Evolutionary conservation across 2,113 vertebrate genomes (phyloP), one percentile per base, ranked within the genome.

Genomic region (Raja brachyura): DNA sequence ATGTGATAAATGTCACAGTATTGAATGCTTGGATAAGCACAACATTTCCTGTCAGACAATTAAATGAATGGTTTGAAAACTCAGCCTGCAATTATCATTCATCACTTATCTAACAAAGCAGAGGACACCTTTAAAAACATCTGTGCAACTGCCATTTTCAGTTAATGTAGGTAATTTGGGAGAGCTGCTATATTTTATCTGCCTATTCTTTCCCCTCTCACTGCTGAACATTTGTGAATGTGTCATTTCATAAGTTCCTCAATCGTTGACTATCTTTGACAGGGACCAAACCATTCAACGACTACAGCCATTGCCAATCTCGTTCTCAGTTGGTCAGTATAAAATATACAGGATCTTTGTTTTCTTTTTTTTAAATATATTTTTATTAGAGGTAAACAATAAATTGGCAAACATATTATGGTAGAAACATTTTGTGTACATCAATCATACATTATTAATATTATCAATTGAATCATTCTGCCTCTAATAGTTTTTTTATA

Each of bases 21-120:
- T 0, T 93, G 70, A 93, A 66, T 88, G 93, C 93, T 95, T 93
- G 61, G 95, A 90, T 92, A 93, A 95, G 93, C 73, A 0, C 94
- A 94, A 93, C 93, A 95, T 95, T 95, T 95, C 94, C 93, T 95
- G 93, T 94, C 93, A 74, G 95, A 93, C 74, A 93, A 74, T 94
- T 88, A 94, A 76, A 93, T 94, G 94, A 94, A 94, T 94, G 95
- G 93, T 59, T 78, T 94, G 93, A 70, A 94, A 95, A 93, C 93
- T 93, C 94, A 93, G 94, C 93, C 94, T 73, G 94, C 94, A 96
- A 96, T 95, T 96, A 96, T 93, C 93, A 95, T 95, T 95, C 95
- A 93, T 94, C 93, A 95, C 94, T 95, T 95, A 95, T 96, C 94
- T 95, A 95, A 94, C 10, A 93, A 94, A 86, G 76, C 8, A 92